Percentiles rank a stretch among this genome's conserved stretches.
Evolutionary conservation across 2,888 invertebrate genomes (phyloP).

Genomic region (Adelognathus sp.): DNA sequence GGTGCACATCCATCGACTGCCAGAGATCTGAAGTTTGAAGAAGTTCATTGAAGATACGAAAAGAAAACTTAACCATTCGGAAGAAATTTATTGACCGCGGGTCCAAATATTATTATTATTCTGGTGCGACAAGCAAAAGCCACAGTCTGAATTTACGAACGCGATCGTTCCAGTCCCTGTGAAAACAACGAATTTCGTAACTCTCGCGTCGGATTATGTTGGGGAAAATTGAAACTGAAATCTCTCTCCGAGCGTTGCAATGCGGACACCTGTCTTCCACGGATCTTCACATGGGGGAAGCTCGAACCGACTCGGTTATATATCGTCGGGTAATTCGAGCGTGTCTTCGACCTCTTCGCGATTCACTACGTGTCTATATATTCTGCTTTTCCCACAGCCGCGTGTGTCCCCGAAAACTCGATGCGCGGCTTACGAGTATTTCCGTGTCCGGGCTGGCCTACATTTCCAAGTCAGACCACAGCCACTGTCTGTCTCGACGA

Average conservation of each 20-base stretch:
- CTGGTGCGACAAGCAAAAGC: neutral
- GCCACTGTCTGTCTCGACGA: neutral
- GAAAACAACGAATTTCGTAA: neutral
- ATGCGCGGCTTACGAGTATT: constrained; percentile 62
- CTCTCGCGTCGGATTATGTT: constrained; percentile 11
- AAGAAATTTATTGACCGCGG: neutral
- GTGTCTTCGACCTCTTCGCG: constrained; percentile 18
- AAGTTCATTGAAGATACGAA: neutral
- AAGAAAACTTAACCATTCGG: neutral
- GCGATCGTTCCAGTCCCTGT: neutral
- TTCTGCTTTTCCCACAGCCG: constrained; percentile 4
- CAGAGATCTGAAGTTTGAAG: neutral
- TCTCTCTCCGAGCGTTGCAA: neutral
- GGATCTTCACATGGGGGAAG: neutral
- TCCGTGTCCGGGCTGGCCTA: constrained; percentile 65
- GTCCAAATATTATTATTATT: constrained; percentile 23
- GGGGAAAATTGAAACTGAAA: constrained; percentile 7
- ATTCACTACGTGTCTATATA: neutral
- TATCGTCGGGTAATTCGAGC: neutral
- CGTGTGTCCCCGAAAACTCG: constrained; percentile 39
- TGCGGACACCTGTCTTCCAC: constrained; percentile 14
- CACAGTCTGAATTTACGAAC: neutral
- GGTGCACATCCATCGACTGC: too few species aligned
- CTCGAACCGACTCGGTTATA: neutral
- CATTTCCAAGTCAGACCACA: constrained; percentile 55